Evolutionary conservation across 1,140 invertebrate genomes (phyloP).

Genomic region (Bombus superbus): DNA sequence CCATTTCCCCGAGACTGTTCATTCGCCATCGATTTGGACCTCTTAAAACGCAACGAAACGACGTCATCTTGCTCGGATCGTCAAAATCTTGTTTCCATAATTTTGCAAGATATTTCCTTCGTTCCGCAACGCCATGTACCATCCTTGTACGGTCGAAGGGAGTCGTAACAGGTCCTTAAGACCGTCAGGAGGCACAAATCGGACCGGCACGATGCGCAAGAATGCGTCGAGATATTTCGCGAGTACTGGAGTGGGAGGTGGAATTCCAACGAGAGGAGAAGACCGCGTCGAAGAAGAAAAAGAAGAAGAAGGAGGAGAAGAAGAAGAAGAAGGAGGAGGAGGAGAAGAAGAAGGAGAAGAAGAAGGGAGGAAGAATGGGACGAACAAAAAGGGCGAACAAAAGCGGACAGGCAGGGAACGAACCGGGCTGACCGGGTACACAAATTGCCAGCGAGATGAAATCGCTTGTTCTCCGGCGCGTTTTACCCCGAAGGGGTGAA

Average conservation of each 20-base stretch:
- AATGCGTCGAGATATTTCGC: slow-evolving; percentile 72
- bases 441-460: slow-evolving; percentile 72
- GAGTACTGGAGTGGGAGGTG: slow-evolving; percentile 48
- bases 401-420: slow-evolving; percentile 26
- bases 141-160: not conserved
- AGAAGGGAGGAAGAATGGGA: slow-evolving; percentile 29
- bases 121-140: not conserved
- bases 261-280: slow-evolving; percentile 38
- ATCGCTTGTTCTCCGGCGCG: slow-evolving; percentile 50
- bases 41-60: not conserved
- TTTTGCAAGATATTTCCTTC: no score
- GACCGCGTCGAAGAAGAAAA: slow-evolving; percentile 9
- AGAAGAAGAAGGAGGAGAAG: slow-evolving; percentile 5
- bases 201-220: slow-evolving; percentile 54
- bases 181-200: slow-evolving; percentile 46
- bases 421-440: slow-evolving; percentile 47
- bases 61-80: not conserved
- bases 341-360: slow-evolving; percentile 13
- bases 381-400: slow-evolving; percentile 50
- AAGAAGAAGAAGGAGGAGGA: slow-evolving; percentile 4
- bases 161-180: slow-evolving; percentile 47
- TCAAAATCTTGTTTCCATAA: not conserved
- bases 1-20: not conserved
- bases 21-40: no score
- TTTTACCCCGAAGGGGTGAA: slow-evolving; percentile 14